Evolutionary conservation across 1,140 invertebrate genomes (phyloP).

Genomic region (Potamilus streckersoni): DNA sequence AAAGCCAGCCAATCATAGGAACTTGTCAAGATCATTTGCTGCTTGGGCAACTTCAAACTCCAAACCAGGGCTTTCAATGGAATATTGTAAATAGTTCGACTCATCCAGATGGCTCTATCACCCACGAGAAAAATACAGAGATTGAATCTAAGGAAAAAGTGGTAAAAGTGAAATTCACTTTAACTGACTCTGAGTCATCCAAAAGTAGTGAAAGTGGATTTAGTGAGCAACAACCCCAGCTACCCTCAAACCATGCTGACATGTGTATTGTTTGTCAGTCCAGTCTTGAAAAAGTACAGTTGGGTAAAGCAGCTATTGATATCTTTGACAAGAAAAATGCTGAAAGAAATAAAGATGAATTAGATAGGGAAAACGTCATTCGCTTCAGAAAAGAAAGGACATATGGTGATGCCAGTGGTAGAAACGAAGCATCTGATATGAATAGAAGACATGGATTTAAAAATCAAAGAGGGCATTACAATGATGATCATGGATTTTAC

Average conservation of each 20-base stretch:
- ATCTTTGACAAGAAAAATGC: no score
- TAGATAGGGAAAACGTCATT: no score
- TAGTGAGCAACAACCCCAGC: conserved; percentile 40
- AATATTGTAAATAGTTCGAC: background rate
- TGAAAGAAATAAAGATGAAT: no score
- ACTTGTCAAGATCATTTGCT: conserved; percentile 9
- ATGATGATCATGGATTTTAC: no score
- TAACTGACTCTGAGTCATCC: conserved; percentile 41
- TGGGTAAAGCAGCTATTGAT: no score
- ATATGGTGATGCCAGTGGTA: no score
- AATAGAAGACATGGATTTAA: no score
- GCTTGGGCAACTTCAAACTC: conserved; percentile 4
- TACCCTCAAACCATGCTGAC: conserved; percentile 14
- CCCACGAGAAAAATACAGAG: conserved; percentile 2
- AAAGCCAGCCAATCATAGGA: background rate
- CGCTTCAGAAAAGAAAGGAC: no score
- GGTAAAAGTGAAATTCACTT: conserved; percentile 44
- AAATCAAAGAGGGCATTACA: no score
- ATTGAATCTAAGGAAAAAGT: background rate
- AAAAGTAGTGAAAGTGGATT: conserved; percentile 54
- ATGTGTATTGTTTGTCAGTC: conserved; percentile 4
- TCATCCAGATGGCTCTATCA: background rate
- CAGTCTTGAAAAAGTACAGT: no score
- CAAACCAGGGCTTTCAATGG: background rate
- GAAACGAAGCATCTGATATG: no score